phyloP scores from a whole-genome alignment of 2,113 vertebrate genomes.

The Sinocyclocheilus rhinocerous region DNA sequence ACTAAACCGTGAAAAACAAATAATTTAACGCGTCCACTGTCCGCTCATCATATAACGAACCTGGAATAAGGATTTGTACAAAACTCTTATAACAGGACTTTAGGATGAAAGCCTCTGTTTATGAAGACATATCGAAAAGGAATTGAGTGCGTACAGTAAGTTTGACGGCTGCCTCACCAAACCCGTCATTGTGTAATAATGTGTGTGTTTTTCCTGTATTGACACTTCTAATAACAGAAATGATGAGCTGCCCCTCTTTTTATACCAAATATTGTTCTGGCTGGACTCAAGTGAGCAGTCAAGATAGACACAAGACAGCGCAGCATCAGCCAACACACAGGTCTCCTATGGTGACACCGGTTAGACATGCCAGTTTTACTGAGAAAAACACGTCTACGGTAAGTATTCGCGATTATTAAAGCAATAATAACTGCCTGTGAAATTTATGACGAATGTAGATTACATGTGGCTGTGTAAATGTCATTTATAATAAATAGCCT shows the following conservation, averaged over 20 bases:
- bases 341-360: background rate
- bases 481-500: background rate
- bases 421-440: background rate
- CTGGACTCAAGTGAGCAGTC: slow-evolving; percentile 10
- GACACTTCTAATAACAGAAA: background rate
- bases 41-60: background rate
- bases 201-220: background rate
- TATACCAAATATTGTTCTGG: background rate
- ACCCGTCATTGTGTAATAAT: background rate
- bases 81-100: background rate
- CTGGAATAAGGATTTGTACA: background rate
- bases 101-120: background rate
- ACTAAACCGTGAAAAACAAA: background rate
- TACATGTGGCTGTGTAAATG: background rate
- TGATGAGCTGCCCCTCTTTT: background rate
- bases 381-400: background rate
- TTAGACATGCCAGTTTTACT: background rate
- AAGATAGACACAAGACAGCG: background rate
- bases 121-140: background rate
- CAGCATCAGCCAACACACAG: background rate
- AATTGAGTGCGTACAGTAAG: background rate
- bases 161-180: background rate
- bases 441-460: background rate
- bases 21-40: background rate
- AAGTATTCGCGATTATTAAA: background rate